Conservation (phyloP, 92 coral and sea anemone genomes). For the Parazoanthus swiftii region DNA sequence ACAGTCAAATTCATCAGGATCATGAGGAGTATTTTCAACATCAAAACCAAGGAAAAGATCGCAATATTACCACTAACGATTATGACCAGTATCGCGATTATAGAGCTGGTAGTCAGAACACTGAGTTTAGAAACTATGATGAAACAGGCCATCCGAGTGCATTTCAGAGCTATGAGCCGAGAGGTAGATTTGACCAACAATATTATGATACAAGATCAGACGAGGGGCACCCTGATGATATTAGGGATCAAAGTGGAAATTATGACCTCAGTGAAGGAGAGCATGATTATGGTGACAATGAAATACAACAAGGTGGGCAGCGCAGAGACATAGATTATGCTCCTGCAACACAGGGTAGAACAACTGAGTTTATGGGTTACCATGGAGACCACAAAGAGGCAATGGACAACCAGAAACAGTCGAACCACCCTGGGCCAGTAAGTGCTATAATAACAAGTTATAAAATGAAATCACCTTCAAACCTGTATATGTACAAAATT, state of each 20-base stretch:
- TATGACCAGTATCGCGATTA: slow-evolving; percentile 32
- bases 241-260: background rate
- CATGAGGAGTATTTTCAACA: slow-evolving; percentile 20
- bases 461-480: background rate
- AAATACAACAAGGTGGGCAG: slow-evolving; percentile 17
- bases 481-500: background rate
- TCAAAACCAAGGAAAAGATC: slow-evolving; percentile 13
- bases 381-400: background rate
- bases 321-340: slow-evolving; percentile 32
- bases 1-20: slow-evolving; percentile 25
- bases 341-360: slow-evolving; percentile 1
- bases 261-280: background rate
- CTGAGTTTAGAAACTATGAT: slow-evolving; percentile 45
- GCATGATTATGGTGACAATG: slow-evolving; percentile 28
- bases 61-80: slow-evolving; percentile 10
- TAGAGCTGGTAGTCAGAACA: slow-evolving; percentile 30
- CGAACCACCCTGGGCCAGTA: background rate
- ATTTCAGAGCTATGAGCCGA: slow-evolving; percentile 23
- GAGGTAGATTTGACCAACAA: background rate
- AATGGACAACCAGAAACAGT: background rate
- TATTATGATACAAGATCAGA: background rate
- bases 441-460: background rate
- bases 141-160: slow-evolving; percentile 22
- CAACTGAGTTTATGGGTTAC: background rate
- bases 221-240: background rate